Evolutionary conservation across 2,888 invertebrate species (phyloP).

Genomic region (Tetrapedia diversipes): DNA sequence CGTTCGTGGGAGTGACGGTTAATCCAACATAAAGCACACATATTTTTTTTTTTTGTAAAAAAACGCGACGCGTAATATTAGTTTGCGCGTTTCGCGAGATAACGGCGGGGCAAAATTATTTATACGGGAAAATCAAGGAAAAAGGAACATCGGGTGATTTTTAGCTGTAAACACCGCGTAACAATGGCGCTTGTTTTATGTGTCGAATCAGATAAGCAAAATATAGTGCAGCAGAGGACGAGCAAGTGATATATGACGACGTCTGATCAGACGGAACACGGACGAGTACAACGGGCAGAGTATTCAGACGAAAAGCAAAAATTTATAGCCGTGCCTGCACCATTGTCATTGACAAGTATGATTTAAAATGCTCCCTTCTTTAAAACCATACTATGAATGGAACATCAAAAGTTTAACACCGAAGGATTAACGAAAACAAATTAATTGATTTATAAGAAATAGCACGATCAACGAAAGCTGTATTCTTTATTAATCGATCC

Average conservation of each 20-base stretch:
- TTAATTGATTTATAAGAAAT: too few relatives aligned
- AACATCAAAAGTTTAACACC: too few relatives aligned
- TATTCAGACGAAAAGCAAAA: not conserved
- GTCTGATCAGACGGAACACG: constrained; percentile 17
- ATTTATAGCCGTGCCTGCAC: not conserved
- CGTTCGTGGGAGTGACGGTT: not conserved
- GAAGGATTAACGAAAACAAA: too few relatives aligned
- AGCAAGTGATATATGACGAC: constrained; percentile 16
- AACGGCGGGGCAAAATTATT: not conserved
- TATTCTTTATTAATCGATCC: too few relatives aligned
- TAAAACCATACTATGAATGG: too few relatives aligned
- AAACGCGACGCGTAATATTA: not conserved
- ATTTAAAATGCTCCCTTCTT: not conserved
- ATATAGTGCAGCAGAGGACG: constrained; percentile 7
- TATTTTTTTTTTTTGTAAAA: not conserved
- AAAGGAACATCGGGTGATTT: not conserved
- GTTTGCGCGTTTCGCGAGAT: not conserved
- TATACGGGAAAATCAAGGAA: not conserved
- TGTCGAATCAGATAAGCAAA: constrained; percentile 13
- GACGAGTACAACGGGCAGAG: not conserved
- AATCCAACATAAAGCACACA: not conserved
- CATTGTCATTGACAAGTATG: not conserved
- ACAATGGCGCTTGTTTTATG: not conserved
- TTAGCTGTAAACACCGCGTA: not conserved
- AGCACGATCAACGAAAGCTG: too few relatives aligned